phyloP scores from a whole-genome alignment of 2,888 invertebrate genomes.

The Tachina grossa region DNA sequence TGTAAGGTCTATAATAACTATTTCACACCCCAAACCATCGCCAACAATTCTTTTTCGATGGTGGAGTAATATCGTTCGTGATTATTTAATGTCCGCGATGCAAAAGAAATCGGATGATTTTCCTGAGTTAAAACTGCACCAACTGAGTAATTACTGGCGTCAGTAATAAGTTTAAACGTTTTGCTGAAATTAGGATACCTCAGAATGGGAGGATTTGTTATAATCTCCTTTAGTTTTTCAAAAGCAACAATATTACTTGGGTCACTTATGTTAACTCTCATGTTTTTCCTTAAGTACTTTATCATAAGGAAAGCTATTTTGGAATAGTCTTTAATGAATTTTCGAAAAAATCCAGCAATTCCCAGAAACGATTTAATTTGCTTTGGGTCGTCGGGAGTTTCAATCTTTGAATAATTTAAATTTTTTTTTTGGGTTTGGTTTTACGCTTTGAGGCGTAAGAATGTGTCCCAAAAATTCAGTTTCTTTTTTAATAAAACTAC shows the following conservation, averaged over 20 bases:
- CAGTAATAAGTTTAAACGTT: slow-evolving; percentile 19
- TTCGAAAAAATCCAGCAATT: too few species aligned
- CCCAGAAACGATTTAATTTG: too few species aligned
- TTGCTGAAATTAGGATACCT: slow-evolving; percentile 24
- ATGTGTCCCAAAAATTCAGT: too few species aligned
- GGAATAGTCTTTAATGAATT: background rate
- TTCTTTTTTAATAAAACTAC: too few species aligned
- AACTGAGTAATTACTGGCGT: slow-evolving; percentile 25
- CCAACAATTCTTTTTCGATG: slow-evolving; percentile 50
- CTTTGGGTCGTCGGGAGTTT: too few species aligned
- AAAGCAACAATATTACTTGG: background rate
- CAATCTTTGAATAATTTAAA: too few species aligned
- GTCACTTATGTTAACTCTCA: background rate
- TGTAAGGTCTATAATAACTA: slow-evolving; percentile 78
- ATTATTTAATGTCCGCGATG: too few species aligned
- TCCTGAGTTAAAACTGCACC: slow-evolving; percentile 51
- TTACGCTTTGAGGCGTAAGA: too few species aligned
- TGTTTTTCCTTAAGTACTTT: background rate
- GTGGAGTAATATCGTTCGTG: slow-evolving; percentile 19
- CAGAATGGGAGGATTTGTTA: slow-evolving; percentile 25
- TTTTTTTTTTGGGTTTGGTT: too few species aligned
- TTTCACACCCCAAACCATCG: slow-evolving; percentile 71
- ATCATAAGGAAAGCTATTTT: background rate
- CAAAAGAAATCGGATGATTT: slow-evolving; percentile 64
- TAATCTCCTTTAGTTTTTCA: slow-evolving; percentile 5